Evolutionary conservation across 1,140 invertebrate species (phyloP).

Genomic region (Papilio helenus): DNA sequence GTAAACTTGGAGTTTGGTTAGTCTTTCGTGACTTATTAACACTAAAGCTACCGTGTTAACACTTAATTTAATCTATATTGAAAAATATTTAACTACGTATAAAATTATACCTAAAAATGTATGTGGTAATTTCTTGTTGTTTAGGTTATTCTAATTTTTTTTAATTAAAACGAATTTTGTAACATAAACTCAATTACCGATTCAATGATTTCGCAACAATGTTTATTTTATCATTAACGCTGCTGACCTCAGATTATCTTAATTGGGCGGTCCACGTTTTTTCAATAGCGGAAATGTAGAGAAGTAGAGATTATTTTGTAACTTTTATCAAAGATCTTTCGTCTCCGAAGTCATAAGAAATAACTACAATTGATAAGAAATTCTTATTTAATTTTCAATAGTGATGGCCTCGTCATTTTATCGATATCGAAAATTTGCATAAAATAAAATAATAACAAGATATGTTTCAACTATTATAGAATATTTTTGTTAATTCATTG

Average conservation of each 20-base stretch:
- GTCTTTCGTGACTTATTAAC: neutral
- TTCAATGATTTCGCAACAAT: neutral
- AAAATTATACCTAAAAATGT: too few species aligned
- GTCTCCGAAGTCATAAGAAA: constrained; percentile 11
- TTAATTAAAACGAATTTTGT: too few species aligned
- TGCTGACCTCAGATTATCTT: constrained; percentile 1
- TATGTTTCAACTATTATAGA: too few species aligned
- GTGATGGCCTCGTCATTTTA: neutral
- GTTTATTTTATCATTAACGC: neutral
- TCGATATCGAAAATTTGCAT: neutral
- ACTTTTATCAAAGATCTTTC: neutral
- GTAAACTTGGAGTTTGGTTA: neutral
- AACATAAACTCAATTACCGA: neutral
- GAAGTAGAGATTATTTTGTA: neutral
- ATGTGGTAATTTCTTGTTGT: too few species aligned
- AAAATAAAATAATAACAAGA: neutral
- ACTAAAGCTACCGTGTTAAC: neutral
- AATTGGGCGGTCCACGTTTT: constrained; percentile 6
- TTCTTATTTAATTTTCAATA: neutral
- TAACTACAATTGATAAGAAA: constrained; percentile 17
- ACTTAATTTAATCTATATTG: too few species aligned
- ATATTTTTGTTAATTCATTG: too few species aligned
- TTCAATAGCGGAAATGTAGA: constrained; percentile 10
- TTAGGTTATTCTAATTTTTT: too few species aligned
- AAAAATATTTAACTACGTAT: too few species aligned